Evolutionary conservation across 2,113 vertebrate species (phyloP).

Genomic region (Edolisoma coerulescens): DNA sequence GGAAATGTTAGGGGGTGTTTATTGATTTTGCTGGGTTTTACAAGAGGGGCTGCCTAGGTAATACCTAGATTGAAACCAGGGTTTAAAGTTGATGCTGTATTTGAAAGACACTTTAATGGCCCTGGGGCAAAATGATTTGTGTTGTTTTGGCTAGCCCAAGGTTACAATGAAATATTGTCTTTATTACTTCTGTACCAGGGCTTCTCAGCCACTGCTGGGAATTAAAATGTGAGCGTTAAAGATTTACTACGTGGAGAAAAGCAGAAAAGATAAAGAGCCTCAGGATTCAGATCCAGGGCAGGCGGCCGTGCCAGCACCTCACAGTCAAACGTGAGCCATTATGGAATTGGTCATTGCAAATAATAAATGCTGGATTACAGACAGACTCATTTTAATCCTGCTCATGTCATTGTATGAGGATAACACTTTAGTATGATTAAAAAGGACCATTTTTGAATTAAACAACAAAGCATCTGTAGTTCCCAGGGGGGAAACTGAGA

Average conservation of each 20-base stretch:
- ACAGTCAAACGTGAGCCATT: neutral
- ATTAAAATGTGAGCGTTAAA: neutral
- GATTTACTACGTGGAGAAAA: slow-evolving; percentile 7
- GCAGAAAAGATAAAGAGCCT: slow-evolving; percentile 4
- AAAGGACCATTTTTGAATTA: slow-evolving; percentile 51
- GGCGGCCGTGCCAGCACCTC: neutral
- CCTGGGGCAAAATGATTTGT: slow-evolving; percentile 32
- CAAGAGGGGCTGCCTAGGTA: neutral
- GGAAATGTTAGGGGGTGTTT: neutral
- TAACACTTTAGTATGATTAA: slow-evolving; percentile 48
- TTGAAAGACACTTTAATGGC: slow-evolving; percentile 47
- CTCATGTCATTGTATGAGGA: neutral
- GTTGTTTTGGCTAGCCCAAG: slow-evolving; percentile 39
- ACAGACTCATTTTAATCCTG: slow-evolving; percentile 45
- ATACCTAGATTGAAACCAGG: neutral
- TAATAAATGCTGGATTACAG: slow-evolving; percentile 52
- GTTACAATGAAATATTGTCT: slow-evolving; percentile 46
- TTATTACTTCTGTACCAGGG: neutral
- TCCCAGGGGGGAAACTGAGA: accelerated
- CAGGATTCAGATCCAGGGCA: slow-evolving; percentile 1
- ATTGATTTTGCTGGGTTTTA: slow-evolving; percentile 38
- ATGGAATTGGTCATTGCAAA: slow-evolving; percentile 27
- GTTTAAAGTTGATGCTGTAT: neutral
- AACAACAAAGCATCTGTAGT: slow-evolving; percentile 17
- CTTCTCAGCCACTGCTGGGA: neutral